A percentile compares a stretch with the other conserved stretches of the same genome.
These are phyloP conservation scores for Timandra comae DNA, from an alignment of 2,888 invertebrate species.

Conservation along the genomic window DNA sequence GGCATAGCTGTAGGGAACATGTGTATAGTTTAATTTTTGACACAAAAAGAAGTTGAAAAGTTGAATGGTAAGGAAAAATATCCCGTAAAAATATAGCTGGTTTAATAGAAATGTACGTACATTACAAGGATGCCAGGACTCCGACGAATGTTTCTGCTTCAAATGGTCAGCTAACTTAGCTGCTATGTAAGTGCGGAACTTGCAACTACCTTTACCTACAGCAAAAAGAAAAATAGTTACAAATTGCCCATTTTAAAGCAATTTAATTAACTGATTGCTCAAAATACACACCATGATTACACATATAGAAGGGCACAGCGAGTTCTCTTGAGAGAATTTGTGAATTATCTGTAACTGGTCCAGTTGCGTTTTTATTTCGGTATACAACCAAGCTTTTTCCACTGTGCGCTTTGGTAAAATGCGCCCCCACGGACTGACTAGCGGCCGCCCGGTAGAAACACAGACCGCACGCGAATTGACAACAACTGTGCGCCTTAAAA, in stretches of 20 bases:
- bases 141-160: slow-evolving; percentile 32
- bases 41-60: too few species aligned
- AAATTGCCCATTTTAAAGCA: not conserved
- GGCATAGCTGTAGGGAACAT: slow-evolving; percentile 46
- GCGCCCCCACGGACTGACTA: slow-evolving; percentile 78
- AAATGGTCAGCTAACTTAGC: slow-evolving; percentile 56
- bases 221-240: slow-evolving; percentile 5
- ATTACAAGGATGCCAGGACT: slow-evolving; percentile 34
- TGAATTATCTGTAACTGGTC: too few species aligned
- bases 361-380: too few species aligned
- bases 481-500: slow-evolving; percentile 76
- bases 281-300: slow-evolving; percentile 44
- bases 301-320: slow-evolving; percentile 52
- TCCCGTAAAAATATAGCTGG: too few species aligned
- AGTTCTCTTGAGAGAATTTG: too few species aligned
- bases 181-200: slow-evolving; percentile 48
- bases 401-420: slow-evolving; percentile 51
- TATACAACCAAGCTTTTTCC: too few species aligned
- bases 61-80: too few species aligned
- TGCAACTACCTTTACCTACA: slow-evolving; percentile 33
- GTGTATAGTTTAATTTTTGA: too few species aligned
- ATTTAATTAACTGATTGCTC: too few species aligned
- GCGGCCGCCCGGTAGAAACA: slow-evolving; percentile 82
- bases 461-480: slow-evolving; percentile 78
- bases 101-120: slow-evolving; percentile 31